phyloP scores from a whole-genome alignment of 1,140 invertebrate species.

The Venustaconcha ellipsiformis region DNA sequence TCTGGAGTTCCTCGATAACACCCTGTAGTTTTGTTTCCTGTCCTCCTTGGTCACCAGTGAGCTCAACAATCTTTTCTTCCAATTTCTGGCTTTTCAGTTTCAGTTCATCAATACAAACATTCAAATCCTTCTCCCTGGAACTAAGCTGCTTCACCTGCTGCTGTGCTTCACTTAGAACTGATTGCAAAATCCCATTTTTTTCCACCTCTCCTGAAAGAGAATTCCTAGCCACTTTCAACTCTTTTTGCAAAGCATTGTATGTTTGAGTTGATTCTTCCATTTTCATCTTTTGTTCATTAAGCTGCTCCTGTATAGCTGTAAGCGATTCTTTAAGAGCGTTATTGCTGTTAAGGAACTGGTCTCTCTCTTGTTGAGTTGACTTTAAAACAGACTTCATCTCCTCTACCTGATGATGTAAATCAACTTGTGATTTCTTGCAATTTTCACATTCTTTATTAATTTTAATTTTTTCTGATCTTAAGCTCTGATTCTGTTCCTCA shows the following conservation, averaged over 20 bases:
- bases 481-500: background rate
- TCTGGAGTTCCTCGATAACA: conserved; percentile 33
- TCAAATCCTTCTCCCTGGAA: conserved; percentile 16
- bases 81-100: conserved; percentile 25
- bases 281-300: too few species aligned
- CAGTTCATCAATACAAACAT: conserved; percentile 16
- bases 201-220: conserved; percentile 20
- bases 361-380: background rate
- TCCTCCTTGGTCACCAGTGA: conserved; percentile 13
- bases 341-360: background rate
- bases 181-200: conserved; percentile 24
- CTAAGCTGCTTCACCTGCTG: conserved; percentile 29
- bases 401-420: background rate
- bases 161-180: conserved; percentile 25
- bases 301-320: too few species aligned
- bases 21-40: conserved; percentile 23
- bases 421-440: background rate
- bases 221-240: conserved; percentile 22
- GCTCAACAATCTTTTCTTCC: conserved; percentile 9
- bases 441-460: conserved; percentile 7
- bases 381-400: background rate
- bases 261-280: too few species aligned
- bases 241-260: background rate
- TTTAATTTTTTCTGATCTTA: background rate
- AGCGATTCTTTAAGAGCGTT: too few species aligned